Evolutionary conservation across 2,888 invertebrate genomes (phyloP), one percentile per base, ranked within the genome.

Genomic region (Drosophila pseudotalamancana): DNA sequence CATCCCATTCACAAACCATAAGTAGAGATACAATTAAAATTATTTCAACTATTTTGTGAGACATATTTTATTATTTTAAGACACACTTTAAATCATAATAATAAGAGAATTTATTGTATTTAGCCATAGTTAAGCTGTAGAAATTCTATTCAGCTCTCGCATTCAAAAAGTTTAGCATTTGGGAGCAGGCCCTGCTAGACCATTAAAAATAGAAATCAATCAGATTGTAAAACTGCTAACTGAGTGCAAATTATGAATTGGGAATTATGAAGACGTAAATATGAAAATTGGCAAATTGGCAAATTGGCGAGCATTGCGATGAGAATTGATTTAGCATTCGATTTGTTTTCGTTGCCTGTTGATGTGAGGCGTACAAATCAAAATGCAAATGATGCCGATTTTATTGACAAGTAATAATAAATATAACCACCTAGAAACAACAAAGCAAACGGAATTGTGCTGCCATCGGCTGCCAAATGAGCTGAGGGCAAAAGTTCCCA

Each of bases 351-450:
- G 55, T 61, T 54, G 37, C 31, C 39, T 69, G 65, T 77, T 81
- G 68, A 63, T 71, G 66, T 29, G 48, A 21, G 29, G 53, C 69
- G 37, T 51, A 80, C 54, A 80, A 80, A 73, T 73, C 82, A 69
- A 69, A 73, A 74, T 59, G 54, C 34, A 50, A 76, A 76, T 72
- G 40, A 72, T 75, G 80, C 79, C 80, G 72, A 78, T 76, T 80
- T 83, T 67, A 67, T 72, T 76, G 78, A 80, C 78, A 83, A 79
- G 63, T 54, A 46, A 69, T 79, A 83, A 79, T 76, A 79, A 79
- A 77, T 78, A 78, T 12, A 32, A 37, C 42, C 37, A 72, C 50
- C 59, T 66, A 65, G 66, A 66, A 77, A 43, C 49, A 72, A 77
- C 45, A 77, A 65, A 69, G 8, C 14, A 6, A 27, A 37, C 14